A percentile compares a stretch with the other conserved stretches of the same genome.
phyloP scores from a whole-genome alignment of 2,113 vertebrate genomes.

The Cercopithecus mona region DNA sequence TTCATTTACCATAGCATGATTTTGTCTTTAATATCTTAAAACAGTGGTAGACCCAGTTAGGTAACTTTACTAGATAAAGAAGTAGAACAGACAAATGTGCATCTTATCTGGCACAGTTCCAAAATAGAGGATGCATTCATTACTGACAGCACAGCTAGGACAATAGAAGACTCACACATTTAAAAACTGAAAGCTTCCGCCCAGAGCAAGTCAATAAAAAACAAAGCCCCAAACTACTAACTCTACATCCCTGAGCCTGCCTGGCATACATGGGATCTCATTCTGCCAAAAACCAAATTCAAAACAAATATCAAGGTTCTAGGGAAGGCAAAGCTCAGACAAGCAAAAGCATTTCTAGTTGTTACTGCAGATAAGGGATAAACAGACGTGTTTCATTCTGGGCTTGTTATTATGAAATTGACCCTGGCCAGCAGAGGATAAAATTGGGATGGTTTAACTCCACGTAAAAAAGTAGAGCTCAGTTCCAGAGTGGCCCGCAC shows the following conservation, averaged over 20 bases:
- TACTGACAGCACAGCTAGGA: neutral
- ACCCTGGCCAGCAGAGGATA: neutral
- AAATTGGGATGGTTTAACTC: neutral
- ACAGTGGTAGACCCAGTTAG: neutral
- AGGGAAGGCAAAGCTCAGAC: conserved; percentile 59
- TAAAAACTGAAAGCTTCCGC: conserved; percentile 4
- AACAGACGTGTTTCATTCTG: conserved; percentile 58
- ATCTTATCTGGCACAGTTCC: neutral
- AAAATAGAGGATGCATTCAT: conserved; percentile 13
- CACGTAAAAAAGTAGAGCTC: neutral
- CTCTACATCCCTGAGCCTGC: conserved; percentile 20
- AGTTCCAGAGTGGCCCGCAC: neutral
- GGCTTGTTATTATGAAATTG: conserved; percentile 43
- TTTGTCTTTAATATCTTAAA: conserved; percentile 10
- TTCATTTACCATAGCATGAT: neutral
- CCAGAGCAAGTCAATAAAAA: conserved; percentile 46
- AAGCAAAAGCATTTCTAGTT: conserved; percentile 56
- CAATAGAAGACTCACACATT: conserved; percentile 18
- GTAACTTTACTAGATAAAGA: neutral
- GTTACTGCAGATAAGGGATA: conserved; percentile 40
- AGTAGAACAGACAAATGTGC: neutral
- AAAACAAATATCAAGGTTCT: conserved; percentile 68
- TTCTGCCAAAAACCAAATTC: conserved; percentile 69
- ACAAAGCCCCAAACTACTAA: conserved; percentile 46
- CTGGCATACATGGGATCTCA: conserved; percentile 31